Evolutionary conservation across 2,888 invertebrate genomes (phyloP).

Genomic region (Coenonympha glycerion): DNA sequence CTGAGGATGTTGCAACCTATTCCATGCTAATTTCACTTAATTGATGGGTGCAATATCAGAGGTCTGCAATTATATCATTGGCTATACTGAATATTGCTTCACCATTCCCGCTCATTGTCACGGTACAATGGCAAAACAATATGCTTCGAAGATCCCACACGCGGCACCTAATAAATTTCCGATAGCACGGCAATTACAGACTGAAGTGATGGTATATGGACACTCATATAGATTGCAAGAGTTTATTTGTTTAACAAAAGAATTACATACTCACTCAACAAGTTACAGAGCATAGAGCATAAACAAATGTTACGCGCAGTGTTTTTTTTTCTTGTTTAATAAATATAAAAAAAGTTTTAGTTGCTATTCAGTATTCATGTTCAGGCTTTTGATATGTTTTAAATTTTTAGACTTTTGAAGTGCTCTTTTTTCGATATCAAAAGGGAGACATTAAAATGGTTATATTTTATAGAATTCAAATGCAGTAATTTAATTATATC

Average conservation of each 20-base stretch:
- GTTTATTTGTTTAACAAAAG: constrained; percentile 23
- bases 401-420: too few species aligned
- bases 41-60: constrained; percentile 14
- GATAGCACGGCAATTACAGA: constrained; percentile 17
- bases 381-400: too few species aligned
- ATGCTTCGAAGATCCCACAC: constrained; percentile 41
- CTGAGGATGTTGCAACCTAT: constrained; percentile 8
- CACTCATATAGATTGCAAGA: constrained; percentile 16
- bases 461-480: neutral
- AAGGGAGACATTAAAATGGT: too few species aligned
- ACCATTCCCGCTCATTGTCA: constrained; percentile 35
- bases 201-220: constrained; percentile 10
- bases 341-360: too few species aligned
- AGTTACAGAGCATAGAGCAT: constrained; percentile 7
- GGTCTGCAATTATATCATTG: constrained; percentile 25
- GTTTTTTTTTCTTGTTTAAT: too few species aligned
- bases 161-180: constrained; percentile 11
- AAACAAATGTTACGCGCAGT: neutral
- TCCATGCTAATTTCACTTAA: constrained; percentile 7
- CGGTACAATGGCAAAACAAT: constrained; percentile 41
- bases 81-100: constrained; percentile 46
- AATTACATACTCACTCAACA: constrained; percentile 11
- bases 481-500: too few species aligned
- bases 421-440: too few species aligned
- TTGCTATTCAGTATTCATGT: too few species aligned